Conservation (phyloP, 2,888 invertebrate species). For the Operophtera brumata region DNA sequence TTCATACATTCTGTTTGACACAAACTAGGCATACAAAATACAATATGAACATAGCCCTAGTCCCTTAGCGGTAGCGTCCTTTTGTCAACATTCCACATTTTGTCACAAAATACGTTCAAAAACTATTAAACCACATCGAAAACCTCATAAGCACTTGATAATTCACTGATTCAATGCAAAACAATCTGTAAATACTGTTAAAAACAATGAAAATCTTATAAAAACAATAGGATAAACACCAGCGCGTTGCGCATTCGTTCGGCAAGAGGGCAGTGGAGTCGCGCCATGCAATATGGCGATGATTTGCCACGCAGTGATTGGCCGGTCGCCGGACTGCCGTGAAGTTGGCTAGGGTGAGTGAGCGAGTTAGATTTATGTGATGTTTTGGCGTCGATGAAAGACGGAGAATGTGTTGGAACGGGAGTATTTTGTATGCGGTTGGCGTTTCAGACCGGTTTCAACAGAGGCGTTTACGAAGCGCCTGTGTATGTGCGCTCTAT, state of each 20-base stretch:
- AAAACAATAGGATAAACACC: slow-evolving; percentile 66
- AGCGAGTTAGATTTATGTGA: slow-evolving; percentile 76
- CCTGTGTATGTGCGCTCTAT: slow-evolving; percentile 72
- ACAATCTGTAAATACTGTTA: slow-evolving; percentile 40
- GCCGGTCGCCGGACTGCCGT: slow-evolving; percentile 52
- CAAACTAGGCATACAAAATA: slow-evolving; percentile 35
- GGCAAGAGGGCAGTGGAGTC: slow-evolving; percentile 64
- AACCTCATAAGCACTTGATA: slow-evolving; percentile 43
- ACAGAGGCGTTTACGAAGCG: slow-evolving; percentile 74
- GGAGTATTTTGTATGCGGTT: slow-evolving; percentile 74
- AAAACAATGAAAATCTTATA: slow-evolving; percentile 61
- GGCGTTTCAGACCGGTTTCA: slow-evolving; percentile 71
- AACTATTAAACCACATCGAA: slow-evolving; percentile 34
- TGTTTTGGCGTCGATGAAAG: slow-evolving; percentile 74
- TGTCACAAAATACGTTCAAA: slow-evolving; percentile 42
- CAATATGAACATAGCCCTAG: slow-evolving; percentile 63
- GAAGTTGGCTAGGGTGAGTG: slow-evolving; percentile 69
- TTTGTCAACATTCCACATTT: slow-evolving; percentile 43
- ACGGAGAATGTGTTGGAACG: slow-evolving; percentile 72
- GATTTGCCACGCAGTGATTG: slow-evolving; percentile 58
- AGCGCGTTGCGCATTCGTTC: slow-evolving; percentile 58
- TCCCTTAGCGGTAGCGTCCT: slow-evolving; percentile 53
- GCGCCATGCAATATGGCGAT: slow-evolving; percentile 77
- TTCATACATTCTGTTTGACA: background rate
- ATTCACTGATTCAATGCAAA: slow-evolving; percentile 52